phyloP scores from a whole-genome alignment of 2,888 invertebrate genomes.

The Melanostoma scalare region DNA sequence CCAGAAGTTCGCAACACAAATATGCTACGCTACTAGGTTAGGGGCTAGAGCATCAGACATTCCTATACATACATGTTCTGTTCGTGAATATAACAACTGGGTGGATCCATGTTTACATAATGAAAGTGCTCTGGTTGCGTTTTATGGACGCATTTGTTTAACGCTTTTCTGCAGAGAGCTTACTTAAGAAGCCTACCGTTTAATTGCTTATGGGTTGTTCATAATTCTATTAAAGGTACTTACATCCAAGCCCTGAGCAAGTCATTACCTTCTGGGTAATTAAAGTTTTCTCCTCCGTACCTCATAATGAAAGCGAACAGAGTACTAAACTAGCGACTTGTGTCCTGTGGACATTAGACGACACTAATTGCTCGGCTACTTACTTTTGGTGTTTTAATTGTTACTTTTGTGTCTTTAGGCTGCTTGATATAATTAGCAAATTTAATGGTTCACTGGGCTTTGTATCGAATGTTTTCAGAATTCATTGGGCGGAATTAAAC shows the following conservation, averaged over 20 bases:
- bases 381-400: neutral
- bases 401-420: neutral
- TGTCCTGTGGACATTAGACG: slow-evolving; percentile 1
- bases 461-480: slow-evolving; percentile 13
- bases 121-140: neutral
- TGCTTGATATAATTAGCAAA: slow-evolving; percentile 13
- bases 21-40: no score
- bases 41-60: no score
- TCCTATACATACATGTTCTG: no score
- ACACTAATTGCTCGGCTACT: slow-evolving; percentile 19
- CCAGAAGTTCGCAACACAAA: no score
- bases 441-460: slow-evolving; percentile 15
- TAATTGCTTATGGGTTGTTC: slow-evolving; percentile 5
- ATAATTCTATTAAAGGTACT: slow-evolving; percentile 12
- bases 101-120: neutral
- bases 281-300: neutral
- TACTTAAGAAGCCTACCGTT: slow-evolving; percentile 8
- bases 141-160: slow-evolving; percentile 10
- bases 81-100: no score
- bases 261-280: slow-evolving; percentile 13
- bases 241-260: neutral
- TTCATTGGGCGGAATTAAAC: slow-evolving; percentile 31
- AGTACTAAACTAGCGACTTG: neutral
- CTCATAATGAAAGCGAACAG: neutral
- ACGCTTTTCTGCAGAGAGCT: neutral